phyloP scores from a whole-genome alignment of 23 tunicate genomes.

The Ciona savignyi region DNA sequence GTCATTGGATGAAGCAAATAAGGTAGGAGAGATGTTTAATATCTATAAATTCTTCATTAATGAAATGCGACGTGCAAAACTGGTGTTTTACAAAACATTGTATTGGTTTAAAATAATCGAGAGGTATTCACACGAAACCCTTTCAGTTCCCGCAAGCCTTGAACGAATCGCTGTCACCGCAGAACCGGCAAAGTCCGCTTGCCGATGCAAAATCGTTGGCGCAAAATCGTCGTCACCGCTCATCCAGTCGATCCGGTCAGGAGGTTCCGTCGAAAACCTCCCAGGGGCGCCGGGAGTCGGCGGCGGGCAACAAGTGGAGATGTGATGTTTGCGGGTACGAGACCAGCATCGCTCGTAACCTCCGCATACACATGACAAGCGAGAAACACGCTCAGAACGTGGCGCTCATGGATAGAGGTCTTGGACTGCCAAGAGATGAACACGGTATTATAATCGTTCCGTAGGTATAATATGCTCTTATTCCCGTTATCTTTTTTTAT shows the following conservation, averaged over 20 bases:
- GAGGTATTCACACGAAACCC: no score
- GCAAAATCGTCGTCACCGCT: slow-evolving; percentile 24
- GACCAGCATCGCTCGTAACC: slow-evolving; percentile 61
- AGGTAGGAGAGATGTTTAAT: not conserved
- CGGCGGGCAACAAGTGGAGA: slow-evolving; percentile 47
- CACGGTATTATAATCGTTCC: no score
- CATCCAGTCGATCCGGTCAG: slow-evolving; percentile 25
- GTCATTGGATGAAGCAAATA: not conserved
- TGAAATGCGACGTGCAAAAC: no score
- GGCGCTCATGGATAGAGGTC: slow-evolving; percentile 37
- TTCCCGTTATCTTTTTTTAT: no score
- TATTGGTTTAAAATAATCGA: no score
- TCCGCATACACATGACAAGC: slow-evolving; percentile 85
- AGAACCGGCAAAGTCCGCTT: not conserved
- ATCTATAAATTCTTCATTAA: no score
- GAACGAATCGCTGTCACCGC: not conserved
- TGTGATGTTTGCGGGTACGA: slow-evolving; percentile 86
- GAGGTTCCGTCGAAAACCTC: slow-evolving; percentile 11
- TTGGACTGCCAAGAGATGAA: slow-evolving; percentile 6
- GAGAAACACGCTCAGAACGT: slow-evolving; percentile 87
- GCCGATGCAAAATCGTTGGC: not conserved
- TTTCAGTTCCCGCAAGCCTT: not conserved
- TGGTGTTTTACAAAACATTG: no score
- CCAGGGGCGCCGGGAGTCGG: slow-evolving; percentile 17
- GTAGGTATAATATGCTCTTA: no score